Evolutionary conservation across 2,113 vertebrate species (phyloP).

Genomic region (Mirounga angustirostris): DNA sequence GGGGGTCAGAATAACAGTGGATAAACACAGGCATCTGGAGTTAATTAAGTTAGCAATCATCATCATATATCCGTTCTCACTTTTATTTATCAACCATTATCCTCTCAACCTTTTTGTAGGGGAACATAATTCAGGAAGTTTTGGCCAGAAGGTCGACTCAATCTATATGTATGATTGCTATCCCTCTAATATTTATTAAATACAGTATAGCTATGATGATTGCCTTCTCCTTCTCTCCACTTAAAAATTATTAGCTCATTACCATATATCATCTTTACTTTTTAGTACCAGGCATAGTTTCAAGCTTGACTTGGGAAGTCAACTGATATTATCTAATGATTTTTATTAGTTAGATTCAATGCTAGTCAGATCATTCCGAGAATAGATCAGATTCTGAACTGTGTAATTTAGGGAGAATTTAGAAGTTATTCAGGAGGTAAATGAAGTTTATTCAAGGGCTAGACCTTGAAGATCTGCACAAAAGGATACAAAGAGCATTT

Average conservation of each 20-base stretch:
- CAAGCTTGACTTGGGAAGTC: background rate
- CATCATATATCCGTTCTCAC: background rate
- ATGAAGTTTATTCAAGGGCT: background rate
- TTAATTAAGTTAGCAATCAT: background rate
- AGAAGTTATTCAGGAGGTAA: background rate
- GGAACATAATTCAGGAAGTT: background rate
- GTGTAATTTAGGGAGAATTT: background rate
- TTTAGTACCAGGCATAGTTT: background rate
- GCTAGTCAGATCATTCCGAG: background rate
- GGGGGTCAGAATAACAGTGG: background rate
- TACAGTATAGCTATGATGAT: background rate
- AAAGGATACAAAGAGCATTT: background rate
- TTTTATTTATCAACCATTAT: background rate
- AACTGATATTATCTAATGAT: background rate
- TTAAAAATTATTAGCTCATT: constrained; percentile 25
- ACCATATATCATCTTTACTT: background rate
- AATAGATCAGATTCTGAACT: background rate
- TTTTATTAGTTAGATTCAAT: background rate
- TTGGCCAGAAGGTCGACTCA: background rate
- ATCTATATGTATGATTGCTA: background rate
- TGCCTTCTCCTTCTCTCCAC: background rate
- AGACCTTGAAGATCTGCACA: background rate
- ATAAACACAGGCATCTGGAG: background rate
- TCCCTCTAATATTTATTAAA: background rate
- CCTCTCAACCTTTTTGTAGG: background rate